Conservation (phyloP, 2,888 invertebrate species). For the Latheticus oryzae region DNA sequence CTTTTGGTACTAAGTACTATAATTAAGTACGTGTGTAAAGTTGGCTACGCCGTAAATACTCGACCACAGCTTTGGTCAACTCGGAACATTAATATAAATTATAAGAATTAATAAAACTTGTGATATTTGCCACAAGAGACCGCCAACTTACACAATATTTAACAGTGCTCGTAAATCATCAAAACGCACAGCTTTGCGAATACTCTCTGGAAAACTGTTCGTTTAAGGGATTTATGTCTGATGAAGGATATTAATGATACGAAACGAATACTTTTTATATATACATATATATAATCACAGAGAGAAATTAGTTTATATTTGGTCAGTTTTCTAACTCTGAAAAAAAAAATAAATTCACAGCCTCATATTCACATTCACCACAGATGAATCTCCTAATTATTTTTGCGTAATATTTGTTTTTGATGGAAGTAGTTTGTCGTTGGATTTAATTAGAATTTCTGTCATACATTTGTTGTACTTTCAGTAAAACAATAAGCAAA, state of each 20-base stretch:
- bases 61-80: constrained; percentile 36
- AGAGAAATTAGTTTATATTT: neutral
- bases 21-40: constrained; percentile 39
- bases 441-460: constrained; percentile 7
- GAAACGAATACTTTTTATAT: constrained; percentile 9
- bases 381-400: constrained; percentile 5
- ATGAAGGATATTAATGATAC: constrained; percentile 12
- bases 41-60: constrained; percentile 22
- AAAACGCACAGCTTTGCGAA: constrained; percentile 20
- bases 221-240: constrained; percentile 19
- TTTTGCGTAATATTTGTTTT: constrained; percentile 1
- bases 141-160: constrained; percentile 28
- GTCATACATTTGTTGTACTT: constrained; percentile 2
- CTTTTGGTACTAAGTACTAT: constrained; percentile 37
- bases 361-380: neutral
- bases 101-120: constrained; percentile 48
- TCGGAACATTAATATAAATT: constrained; percentile 47
- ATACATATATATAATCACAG: no score
- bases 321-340: neutral
- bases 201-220: constrained; percentile 15
- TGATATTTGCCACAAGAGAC: constrained; percentile 33
- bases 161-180: constrained; percentile 13
- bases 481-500: constrained; percentile 1
- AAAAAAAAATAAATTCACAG: constrained; percentile 4
- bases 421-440: neutral